Evolutionary conservation across 2,888 invertebrate genomes (phyloP), one percentile per base, ranked within the genome.

Genomic region (Imbricaverruca yamaguchii): DNA sequence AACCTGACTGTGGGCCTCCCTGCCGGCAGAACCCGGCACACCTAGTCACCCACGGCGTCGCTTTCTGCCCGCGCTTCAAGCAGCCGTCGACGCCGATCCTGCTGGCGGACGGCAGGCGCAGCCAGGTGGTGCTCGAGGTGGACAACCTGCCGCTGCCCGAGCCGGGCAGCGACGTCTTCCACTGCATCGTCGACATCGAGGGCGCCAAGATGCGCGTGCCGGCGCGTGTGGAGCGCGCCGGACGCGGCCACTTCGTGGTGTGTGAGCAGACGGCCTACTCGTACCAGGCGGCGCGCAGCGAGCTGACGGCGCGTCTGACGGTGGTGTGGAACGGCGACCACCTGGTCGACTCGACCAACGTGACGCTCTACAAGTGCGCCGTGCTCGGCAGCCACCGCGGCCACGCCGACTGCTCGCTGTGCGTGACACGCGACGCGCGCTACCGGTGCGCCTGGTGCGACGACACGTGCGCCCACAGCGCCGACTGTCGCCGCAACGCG

Each of bases 391-490:
- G 96, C 15, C 96, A 96, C 87, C 91, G 95, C 81, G 95, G 95
- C 86, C 94, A 95, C 86, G 93, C 95, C 18, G 99, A 99, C 87
- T 99, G 98, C 88, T 97, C 97, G 81, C 90, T 97, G 77, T 99
- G 99, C 87, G 93, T 97, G 82, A 97, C 97, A 4, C 91, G 97
- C 82, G 88, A 88, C 80, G 91, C 93, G 25, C 92, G 94, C 85
- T 97, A 97, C 87, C 93, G 94, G 85, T 99, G 99, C 87, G 93
- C 94, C 80, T 99, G 98, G 98, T 98, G 98, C 89, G 93, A 93
- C 11, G 94, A 93, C 86, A 92, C 93, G 53, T 96, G 96, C 87
- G 92, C 93, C 57, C 95, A 93, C 85, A 91, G 92, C 85, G 93
- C 94, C 86, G 92, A 94, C 10, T 98, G 97, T 86, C 90, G 92